These are phyloP conservation scores for Rhombomys opimus DNA, from an alignment of 2,113 vertebrate species.

Conservation along the genomic window DNA sequence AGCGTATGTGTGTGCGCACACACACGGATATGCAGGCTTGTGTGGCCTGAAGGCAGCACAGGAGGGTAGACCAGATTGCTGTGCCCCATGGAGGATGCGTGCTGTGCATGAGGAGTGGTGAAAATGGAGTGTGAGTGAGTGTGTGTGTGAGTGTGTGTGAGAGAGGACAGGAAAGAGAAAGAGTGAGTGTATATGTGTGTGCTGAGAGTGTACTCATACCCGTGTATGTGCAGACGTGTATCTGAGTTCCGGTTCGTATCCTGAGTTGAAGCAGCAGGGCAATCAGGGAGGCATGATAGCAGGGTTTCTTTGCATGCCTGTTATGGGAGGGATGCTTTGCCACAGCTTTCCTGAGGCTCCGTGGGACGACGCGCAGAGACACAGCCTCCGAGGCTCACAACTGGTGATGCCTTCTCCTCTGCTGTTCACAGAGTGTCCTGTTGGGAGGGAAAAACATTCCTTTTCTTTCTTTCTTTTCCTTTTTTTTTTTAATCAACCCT, in stretches of 20 bases:
- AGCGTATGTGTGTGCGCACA: rapidly evolving
- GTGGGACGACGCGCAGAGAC: neutral
- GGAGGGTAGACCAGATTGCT: neutral
- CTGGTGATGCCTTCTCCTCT: neutral
- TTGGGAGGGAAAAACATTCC: neutral
- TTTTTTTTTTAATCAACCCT: neutral
- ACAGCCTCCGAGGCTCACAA: neutral
- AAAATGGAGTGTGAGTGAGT: neutral
- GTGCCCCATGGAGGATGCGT: rapidly evolving
- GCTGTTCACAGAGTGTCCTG: neutral
- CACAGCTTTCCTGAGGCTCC: neutral
- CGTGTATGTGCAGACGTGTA: neutral
- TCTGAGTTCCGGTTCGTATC: neutral
- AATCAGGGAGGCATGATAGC: neutral
- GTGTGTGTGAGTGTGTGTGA: neutral
- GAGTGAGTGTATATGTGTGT: neutral
- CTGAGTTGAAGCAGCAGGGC: slow-evolving; percentile 8
- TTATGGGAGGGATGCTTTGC: neutral
- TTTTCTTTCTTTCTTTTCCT: no score
- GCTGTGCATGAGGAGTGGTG: neutral
- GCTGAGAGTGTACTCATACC: neutral
- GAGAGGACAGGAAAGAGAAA: no score
- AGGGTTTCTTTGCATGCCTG: neutral
- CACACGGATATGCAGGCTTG: neutral
- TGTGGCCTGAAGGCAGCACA: neutral